A percentile compares a stretch with the other conserved stretches of the same genome.
Conservation (phyloP, 2,113 vertebrate genomes). For the Drymodes brunneopygia region DNA sequence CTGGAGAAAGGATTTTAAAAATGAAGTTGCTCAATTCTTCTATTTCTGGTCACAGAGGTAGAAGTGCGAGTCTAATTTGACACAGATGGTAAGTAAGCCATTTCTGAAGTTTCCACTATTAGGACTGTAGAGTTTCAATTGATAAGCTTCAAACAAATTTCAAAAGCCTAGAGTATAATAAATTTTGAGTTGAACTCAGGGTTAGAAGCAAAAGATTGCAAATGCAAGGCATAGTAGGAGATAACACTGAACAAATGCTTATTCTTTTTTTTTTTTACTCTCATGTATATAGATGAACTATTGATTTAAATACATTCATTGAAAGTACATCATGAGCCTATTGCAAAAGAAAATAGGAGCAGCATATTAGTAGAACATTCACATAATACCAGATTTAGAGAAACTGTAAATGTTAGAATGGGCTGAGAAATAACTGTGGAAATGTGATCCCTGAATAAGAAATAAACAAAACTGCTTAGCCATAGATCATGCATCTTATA, state of each 20-base stretch:
- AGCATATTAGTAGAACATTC: not conserved
- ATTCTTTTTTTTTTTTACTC: not conserved
- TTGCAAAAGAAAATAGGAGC: not conserved
- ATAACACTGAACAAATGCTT: not conserved
- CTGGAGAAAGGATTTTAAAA: not conserved
- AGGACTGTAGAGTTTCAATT: not conserved
- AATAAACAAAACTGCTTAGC: not conserved
- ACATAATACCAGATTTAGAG: not conserved
- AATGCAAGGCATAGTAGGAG: not conserved
- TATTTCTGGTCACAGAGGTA: not conserved
- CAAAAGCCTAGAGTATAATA: not conserved
- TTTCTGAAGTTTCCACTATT: not conserved
- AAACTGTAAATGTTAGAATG: not conserved
- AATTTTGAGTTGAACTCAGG: not conserved
- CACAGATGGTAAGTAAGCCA: not conserved
- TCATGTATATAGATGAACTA: not conserved
- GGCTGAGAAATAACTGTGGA: not conserved
- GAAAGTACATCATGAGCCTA: not conserved
- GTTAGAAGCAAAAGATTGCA: not conserved
- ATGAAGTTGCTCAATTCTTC: not conserved
- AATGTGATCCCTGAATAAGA: not conserved
- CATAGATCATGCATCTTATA: not conserved
- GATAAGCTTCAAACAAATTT: slow-evolving; percentile 32
- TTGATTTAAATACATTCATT: not conserved
- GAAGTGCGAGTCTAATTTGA: not conserved